Percentiles rank a stretch among this genome's conserved stretches.
Conservation (phyloP, 2,797 vertebrate species). For the Centroberyx gerrardi region DNA sequence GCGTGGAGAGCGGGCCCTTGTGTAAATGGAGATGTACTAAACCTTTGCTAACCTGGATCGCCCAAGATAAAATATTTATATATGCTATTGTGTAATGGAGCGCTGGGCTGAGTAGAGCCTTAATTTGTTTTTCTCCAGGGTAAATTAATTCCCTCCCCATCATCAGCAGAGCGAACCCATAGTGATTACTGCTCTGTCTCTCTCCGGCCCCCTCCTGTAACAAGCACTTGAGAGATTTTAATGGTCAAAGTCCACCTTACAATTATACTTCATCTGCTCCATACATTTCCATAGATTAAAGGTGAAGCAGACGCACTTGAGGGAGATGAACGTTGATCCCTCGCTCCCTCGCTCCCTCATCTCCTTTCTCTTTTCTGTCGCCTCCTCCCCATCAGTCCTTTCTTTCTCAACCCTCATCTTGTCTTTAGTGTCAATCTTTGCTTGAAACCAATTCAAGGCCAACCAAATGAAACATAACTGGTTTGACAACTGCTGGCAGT, state of each 20-base stretch:
- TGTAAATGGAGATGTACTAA: conserved; percentile 89
- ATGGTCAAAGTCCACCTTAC: conserved; percentile 85
- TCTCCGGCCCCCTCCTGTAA: conserved; percentile 70
- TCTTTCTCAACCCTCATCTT: conserved; percentile 34
- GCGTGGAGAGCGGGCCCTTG: conserved; percentile 81
- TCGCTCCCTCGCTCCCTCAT: conserved; percentile 28
- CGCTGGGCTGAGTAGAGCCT: conserved; percentile 73
- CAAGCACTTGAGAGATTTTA: conserved; percentile 84
- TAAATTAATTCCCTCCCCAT: conserved; percentile 88
- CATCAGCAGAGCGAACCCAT: conserved; percentile 78
- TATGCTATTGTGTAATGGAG: conserved; percentile 87
- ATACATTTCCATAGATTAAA: conserved; percentile 87
- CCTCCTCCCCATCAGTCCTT: conserved; percentile 19
- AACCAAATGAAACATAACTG: conserved; percentile 39
- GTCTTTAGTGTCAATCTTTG: conserved; percentile 38
- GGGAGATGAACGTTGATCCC: conserved; percentile 53
- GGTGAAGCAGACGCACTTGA: conserved; percentile 81
- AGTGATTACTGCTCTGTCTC: conserved; percentile 81
- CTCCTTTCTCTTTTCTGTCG: conserved; percentile 28
- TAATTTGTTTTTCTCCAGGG: conserved; percentile 88
- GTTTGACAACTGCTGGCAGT: conserved; percentile 48
- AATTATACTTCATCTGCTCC: conserved; percentile 87
- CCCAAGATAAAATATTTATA: conserved; percentile 91
- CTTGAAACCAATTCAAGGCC: conserved; percentile 61
- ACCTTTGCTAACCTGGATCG: conserved; percentile 88